A percentile compares a stretch with the other conserved stretches of the same genome.
Conservation (phyloP, 2,113 vertebrate species). For the Paracanthobrama guichenoti region DNA sequence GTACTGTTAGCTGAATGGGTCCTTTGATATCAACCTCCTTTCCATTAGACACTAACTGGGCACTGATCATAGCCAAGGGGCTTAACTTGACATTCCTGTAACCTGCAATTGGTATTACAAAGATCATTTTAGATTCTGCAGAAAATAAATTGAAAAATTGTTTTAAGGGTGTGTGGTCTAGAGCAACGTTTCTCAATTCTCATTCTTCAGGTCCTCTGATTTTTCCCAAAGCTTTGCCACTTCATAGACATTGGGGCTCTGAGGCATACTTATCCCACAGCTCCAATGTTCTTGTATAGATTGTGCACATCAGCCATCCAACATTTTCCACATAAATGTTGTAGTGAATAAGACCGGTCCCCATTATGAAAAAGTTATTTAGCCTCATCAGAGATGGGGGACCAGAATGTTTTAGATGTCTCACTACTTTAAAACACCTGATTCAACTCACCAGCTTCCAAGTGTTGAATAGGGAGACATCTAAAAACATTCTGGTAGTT, state of each 20-base stretch:
- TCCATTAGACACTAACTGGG: constrained; percentile 79
- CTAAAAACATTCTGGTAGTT: too few relatives aligned
- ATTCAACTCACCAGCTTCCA: too few relatives aligned
- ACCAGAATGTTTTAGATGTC: too few relatives aligned
- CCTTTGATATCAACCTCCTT: constrained; percentile 84
- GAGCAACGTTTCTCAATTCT: too few relatives aligned
- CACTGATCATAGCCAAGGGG: constrained; percentile 83
- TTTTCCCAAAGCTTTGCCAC: constrained; percentile 69
- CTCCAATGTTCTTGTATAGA: constrained; percentile 69
- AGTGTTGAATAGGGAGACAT: too few relatives aligned
- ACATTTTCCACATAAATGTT: constrained; percentile 89
- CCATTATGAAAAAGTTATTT: constrained; percentile 74
- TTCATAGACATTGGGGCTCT: constrained; percentile 68
- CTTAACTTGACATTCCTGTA: constrained; percentile 81
- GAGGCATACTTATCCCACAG: constrained; percentile 61
- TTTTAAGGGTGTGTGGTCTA: neutral
- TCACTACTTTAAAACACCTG: too few relatives aligned
- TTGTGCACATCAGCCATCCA: constrained; percentile 63
- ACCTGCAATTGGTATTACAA: constrained; percentile 67
- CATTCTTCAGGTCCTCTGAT: constrained; percentile 57
- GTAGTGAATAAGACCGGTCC: constrained; percentile 80
- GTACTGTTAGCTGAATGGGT: constrained; percentile 85
- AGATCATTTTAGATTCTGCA: neutral
- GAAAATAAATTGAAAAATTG: neutral
- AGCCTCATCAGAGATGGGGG: constrained; percentile 87